A percentile compares a stretch with the other conserved stretches of the same genome.
Evolutionary conservation across 2,797 vertebrate species (phyloP).

Genomic region (Chelonia mydas): DNA sequence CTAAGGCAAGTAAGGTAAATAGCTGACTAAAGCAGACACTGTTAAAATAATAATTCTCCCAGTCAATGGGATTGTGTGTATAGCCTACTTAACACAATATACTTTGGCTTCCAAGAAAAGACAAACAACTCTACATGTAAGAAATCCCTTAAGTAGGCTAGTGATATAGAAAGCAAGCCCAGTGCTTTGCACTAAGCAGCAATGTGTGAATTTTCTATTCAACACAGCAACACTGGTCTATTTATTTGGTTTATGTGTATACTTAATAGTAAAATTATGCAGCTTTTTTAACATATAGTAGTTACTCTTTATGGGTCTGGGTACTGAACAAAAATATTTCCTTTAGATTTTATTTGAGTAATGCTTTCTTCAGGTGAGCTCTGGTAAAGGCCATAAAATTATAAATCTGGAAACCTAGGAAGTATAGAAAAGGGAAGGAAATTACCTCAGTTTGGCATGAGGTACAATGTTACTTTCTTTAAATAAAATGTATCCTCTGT

Average conservation of each 20-base stretch:
- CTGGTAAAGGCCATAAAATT: conserved; percentile 72
- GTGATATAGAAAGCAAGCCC: conserved; percentile 3
- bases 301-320: conserved; percentile 81
- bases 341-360: conserved; percentile 78
- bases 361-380: conserved; percentile 81
- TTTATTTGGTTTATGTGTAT: conserved; percentile 69
- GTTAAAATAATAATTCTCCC: neutral
- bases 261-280: conserved; percentile 78
- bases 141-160: conserved; percentile 16
- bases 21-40: neutral
- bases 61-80: neutral
- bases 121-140: conserved; percentile 23
- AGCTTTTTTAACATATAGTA: conserved; percentile 63
- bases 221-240: conserved; percentile 68
- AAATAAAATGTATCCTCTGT: conserved; percentile 84
- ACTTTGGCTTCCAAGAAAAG: conserved; percentile 48
- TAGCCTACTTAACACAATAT: conserved; percentile 36
- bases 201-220: conserved; percentile 67
- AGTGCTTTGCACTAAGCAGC: conserved; percentile 22
- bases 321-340: conserved; percentile 82
- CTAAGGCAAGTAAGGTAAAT: neutral
- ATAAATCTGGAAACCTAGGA: conserved; percentile 79
- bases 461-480: conserved; percentile 81
- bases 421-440: conserved; percentile 81
- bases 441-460: conserved; percentile 82